Conservation (phyloP, 2,113 vertebrate genomes). For the Pheucticus melanocephalus region DNA sequence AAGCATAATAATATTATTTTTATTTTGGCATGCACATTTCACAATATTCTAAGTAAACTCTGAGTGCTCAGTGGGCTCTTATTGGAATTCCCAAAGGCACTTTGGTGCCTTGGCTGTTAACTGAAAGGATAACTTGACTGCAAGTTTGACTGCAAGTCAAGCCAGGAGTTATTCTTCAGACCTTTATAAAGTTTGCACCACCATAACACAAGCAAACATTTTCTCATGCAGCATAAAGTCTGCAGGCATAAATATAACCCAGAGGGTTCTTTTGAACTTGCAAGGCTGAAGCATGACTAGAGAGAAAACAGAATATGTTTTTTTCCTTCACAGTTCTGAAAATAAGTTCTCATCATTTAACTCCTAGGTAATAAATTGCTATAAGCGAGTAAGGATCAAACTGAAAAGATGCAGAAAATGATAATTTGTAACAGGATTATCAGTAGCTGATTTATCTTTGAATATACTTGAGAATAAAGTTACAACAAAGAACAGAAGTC, state of each 20-base stretch:
- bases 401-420: background rate
- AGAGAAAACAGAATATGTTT: background rate
- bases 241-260: background rate
- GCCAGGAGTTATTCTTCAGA: background rate
- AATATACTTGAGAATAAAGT: background rate
- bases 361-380: background rate
- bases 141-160: background rate
- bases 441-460: background rate
- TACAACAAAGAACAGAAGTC: background rate
- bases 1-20: background rate
- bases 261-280: background rate
- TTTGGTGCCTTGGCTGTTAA: background rate
- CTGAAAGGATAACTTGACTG: background rate
- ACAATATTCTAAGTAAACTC: background rate
- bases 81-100: background rate
- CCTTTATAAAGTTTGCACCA: background rate
- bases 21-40: background rate
- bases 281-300: background rate
- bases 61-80: background rate
- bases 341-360: background rate
- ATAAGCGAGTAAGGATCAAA: background rate
- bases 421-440: background rate
- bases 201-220: background rate
- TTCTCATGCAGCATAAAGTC: background rate
- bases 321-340: background rate